Conservation (phyloP, 2,888 invertebrate species). For the Aproaerema taeniolella region DNA sequence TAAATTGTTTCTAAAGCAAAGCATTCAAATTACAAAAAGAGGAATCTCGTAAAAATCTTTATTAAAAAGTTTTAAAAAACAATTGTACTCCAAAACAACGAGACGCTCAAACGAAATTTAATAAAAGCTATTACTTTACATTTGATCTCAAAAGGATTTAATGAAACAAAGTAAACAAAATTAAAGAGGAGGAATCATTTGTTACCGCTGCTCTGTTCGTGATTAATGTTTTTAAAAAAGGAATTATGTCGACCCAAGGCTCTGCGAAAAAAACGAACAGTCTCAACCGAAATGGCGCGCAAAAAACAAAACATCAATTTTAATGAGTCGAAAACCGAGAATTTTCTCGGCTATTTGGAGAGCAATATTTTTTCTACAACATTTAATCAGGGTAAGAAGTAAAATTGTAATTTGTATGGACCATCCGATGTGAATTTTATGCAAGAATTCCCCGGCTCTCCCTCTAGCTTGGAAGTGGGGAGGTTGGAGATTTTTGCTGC, state of each 20-base stretch:
- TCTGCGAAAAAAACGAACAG: background rate
- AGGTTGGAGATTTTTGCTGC: slow-evolving; percentile 74
- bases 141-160: background rate
- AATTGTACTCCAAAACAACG: too few species aligned
- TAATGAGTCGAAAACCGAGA: slow-evolving; percentile 73
- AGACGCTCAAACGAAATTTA: background rate
- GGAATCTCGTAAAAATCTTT: too few species aligned
- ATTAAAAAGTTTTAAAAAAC: too few species aligned
- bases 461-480: slow-evolving; percentile 40
- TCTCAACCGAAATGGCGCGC: slow-evolving; percentile 37
- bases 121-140: background rate
- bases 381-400: slow-evolving; percentile 77
- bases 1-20: too few species aligned
- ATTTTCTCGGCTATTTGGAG: slow-evolving; percentile 72
- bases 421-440: slow-evolving; percentile 77
- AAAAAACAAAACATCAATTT: slow-evolving; percentile 65
- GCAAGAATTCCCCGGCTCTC: slow-evolving; percentile 65
- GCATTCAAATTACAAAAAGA: too few species aligned
- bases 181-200: background rate
- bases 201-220: background rate
- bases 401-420: slow-evolving; percentile 77
- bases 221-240: background rate
- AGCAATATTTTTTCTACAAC: slow-evolving; percentile 77
- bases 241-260: too few species aligned
- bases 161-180: background rate